Percentiles rank a stretch among this genome's conserved stretches.
phyloP scores from a whole-genome alignment of 2,797 vertebrate species.

The Cottoperca gobio region DNA sequence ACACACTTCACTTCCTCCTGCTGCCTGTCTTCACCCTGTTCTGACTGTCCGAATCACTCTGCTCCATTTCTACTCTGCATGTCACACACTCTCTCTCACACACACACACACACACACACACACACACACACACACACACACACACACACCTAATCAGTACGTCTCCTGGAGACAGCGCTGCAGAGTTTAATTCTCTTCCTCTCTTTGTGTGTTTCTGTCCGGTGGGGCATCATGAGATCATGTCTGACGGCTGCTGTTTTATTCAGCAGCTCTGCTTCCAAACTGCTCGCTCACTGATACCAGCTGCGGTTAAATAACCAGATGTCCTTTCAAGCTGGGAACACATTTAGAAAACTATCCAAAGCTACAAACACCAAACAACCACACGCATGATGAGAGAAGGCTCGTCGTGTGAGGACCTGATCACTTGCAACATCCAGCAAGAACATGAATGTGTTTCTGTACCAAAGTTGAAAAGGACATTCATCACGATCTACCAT shows the following conservation, averaged over 20 bases:
- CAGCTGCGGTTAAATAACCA: background rate
- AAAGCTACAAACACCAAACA: background rate
- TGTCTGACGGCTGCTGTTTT: conserved; percentile 40
- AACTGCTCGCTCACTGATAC: background rate
- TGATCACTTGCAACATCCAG: background rate
- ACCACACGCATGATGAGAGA: background rate
- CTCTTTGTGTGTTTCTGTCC: conserved; percentile 6
- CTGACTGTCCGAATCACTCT: conserved; percentile 54
- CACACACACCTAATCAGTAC: conserved; percentile 32
- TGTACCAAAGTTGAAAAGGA: no score
- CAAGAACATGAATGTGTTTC: no score
- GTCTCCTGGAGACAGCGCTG: conserved; percentile 49
- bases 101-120: conserved; percentile 8
- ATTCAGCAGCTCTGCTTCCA: conserved; percentile 22
- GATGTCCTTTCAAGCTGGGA: background rate
- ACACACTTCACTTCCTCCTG: conserved; percentile 31
- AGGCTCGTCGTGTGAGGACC: background rate
- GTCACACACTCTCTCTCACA: conserved; percentile 4
- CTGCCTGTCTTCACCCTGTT: conserved; percentile 43
- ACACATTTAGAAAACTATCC: background rate
- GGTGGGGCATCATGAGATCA: conserved; percentile 35
- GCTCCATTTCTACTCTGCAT: conserved; percentile 49
- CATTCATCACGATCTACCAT: no score
- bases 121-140: conserved; percentile 7
- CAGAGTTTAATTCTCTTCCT: conserved; percentile 40